Evolutionary conservation across 2,113 vertebrate genomes (phyloP).

Genomic region (Budorcas taxicolor): DNA sequence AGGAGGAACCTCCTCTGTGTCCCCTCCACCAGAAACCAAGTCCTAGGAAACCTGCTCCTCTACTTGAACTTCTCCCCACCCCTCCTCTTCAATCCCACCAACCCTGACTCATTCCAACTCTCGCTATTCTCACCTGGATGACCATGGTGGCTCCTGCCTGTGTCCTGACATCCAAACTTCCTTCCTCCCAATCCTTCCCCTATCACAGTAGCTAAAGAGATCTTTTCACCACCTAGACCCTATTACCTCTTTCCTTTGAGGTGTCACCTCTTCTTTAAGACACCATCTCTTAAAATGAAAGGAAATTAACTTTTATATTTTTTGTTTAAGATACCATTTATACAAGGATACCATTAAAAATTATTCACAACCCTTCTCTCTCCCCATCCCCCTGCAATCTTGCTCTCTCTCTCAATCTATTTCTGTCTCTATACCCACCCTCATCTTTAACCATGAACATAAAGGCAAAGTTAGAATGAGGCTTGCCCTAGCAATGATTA

Average conservation of each 20-base stretch:
- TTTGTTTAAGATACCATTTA: neutral
- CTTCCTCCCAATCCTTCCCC: neutral
- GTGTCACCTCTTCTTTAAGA: neutral
- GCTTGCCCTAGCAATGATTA: neutral
- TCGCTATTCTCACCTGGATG: neutral
- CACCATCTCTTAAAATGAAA: neutral
- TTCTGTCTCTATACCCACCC: neutral
- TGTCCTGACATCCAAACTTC: neutral
- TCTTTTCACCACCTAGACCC: neutral
- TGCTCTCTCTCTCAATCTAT: too few relatives aligned
- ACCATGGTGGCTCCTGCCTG: neutral
- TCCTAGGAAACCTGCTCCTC: neutral
- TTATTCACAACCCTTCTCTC: neutral
- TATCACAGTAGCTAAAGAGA: neutral
- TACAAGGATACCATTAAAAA: neutral
- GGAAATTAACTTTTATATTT: neutral
- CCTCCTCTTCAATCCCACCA: neutral
- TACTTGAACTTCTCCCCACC: neutral
- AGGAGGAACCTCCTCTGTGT: neutral
- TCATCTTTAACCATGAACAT: neutral
- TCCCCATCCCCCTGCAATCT: neutral
- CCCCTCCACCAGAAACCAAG: neutral
- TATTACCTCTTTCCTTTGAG: neutral
- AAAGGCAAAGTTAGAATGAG: neutral
- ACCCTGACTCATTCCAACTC: neutral